Evolutionary conservation across 2,797 vertebrate species (phyloP).

Genomic region (Lutjanus argentimaculatus): DNA sequence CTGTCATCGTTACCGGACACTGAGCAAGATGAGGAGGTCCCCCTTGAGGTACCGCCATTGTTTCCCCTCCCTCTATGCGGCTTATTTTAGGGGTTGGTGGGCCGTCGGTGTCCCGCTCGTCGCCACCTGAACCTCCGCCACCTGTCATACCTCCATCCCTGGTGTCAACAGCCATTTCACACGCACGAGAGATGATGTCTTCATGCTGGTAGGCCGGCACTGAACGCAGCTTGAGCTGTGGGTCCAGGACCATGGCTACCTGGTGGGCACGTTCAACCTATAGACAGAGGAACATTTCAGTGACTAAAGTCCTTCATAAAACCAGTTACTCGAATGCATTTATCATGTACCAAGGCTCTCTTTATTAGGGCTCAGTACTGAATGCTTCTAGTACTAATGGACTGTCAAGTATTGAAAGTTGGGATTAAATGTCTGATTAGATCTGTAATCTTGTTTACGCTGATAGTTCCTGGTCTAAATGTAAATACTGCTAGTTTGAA

Average conservation of each 20-base stretch:
- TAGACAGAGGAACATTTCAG: constrained; percentile 22
- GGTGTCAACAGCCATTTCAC: constrained; percentile 92
- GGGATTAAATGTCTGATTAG: neutral
- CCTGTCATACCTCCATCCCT: constrained; percentile 85
- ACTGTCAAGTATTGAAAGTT: neutral
- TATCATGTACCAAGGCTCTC: neutral
- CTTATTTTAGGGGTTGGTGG: constrained; percentile 82
- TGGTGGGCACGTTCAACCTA: constrained; percentile 96
- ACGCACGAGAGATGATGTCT: constrained; percentile 96
- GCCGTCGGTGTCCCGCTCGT: constrained; percentile 85
- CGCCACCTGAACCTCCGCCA: constrained; percentile 86
- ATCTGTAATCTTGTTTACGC: neutral
- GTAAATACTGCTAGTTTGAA: neutral
- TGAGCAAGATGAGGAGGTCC: constrained; percentile 43
- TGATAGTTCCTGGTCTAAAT: neutral
- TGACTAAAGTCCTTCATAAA: neutral
- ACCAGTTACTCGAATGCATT: neutral
- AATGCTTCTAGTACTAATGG: neutral
- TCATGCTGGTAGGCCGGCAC: constrained; percentile 98
- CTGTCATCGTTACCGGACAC: constrained; percentile 68
- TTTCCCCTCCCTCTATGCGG: constrained; percentile 77
- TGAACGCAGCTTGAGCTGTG: constrained; percentile 95
- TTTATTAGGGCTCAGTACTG: neutral
- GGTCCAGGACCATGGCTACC: constrained; percentile 98
- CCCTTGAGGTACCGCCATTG: constrained; percentile 64